Conservation (phyloP, 2,888 invertebrate genomes). For the Caenorhabditis becei region DNA sequence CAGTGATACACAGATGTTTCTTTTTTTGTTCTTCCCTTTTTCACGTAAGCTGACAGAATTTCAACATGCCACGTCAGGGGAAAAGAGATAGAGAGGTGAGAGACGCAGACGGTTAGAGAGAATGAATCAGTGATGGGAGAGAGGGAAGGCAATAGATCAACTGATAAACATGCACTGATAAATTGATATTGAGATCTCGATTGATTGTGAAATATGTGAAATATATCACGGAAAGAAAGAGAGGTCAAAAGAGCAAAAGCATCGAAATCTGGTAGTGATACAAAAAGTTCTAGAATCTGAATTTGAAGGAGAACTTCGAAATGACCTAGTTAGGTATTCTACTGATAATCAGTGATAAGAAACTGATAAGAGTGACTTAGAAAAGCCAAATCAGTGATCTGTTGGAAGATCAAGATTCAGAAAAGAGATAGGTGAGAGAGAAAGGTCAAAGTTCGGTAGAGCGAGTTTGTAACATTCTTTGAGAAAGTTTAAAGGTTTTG, state of each 20-base stretch:
- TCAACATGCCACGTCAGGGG: conserved; percentile 1
- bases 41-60: conserved; percentile 1
- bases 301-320: too few species aligned
- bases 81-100: conserved; percentile 8
- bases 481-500: too few species aligned
- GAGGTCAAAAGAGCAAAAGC: not conserved
- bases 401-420: too few species aligned
- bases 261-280: too few species aligned
- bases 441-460: too few species aligned
- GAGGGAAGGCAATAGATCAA: conserved; percentile 21
- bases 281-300: too few species aligned
- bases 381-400: too few species aligned
- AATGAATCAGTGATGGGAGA: conserved; percentile 3
- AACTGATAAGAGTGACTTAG: too few species aligned
- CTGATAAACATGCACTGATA: conserved; percentile 10
- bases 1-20: conserved; percentile 9
- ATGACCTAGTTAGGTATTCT: too few species aligned
- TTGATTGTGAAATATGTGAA: conserved; percentile 2
- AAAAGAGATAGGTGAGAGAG: too few species aligned
- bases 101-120: conserved; percentile 31
- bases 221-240: not conserved
- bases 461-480: too few species aligned
- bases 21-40: not conserved
- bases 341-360: too few species aligned
- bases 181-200: not conserved